phyloP scores from a whole-genome alignment of 2,797 vertebrate genomes.

The Spatula versicolor region DNA sequence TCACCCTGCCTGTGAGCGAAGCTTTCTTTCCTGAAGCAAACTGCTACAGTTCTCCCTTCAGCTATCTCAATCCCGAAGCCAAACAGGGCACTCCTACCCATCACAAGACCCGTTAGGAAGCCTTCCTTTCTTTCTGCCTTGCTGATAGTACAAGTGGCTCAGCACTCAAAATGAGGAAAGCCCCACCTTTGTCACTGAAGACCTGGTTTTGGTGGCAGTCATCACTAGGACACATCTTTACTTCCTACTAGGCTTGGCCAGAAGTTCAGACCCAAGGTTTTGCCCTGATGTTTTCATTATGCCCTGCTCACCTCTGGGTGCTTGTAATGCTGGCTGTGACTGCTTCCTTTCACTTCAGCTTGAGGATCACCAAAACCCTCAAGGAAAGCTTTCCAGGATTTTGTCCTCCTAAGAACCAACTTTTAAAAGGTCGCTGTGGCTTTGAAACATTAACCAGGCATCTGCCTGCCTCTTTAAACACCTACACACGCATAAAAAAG shows the following conservation, averaged over 20 bases:
- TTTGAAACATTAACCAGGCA: background rate
- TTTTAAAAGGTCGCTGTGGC: background rate
- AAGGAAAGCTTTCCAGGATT: background rate
- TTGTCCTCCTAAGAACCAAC: background rate
- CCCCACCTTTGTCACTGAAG: background rate
- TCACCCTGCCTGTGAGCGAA: constrained; percentile 7
- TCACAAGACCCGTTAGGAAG: background rate
- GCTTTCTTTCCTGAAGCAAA: constrained; percentile 5
- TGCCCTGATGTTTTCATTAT: background rate
- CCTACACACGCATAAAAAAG: background rate
- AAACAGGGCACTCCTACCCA: background rate
- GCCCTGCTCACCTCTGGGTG: background rate
- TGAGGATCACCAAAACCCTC: background rate
- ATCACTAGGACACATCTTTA: background rate
- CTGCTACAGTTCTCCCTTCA: background rate
- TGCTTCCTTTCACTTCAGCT: background rate
- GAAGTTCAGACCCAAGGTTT: background rate
- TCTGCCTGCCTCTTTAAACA: background rate
- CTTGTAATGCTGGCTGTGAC: background rate
- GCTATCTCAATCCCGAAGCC: background rate
- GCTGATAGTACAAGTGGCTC: background rate
- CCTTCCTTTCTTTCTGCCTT: background rate
- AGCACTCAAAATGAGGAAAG: background rate
- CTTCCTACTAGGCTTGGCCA: background rate
- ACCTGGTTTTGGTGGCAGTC: background rate